These are phyloP conservation scores for Lagothrix lagotricha DNA, from an alignment of 2,797 vertebrate genomes.

Conservation along the genomic window DNA sequence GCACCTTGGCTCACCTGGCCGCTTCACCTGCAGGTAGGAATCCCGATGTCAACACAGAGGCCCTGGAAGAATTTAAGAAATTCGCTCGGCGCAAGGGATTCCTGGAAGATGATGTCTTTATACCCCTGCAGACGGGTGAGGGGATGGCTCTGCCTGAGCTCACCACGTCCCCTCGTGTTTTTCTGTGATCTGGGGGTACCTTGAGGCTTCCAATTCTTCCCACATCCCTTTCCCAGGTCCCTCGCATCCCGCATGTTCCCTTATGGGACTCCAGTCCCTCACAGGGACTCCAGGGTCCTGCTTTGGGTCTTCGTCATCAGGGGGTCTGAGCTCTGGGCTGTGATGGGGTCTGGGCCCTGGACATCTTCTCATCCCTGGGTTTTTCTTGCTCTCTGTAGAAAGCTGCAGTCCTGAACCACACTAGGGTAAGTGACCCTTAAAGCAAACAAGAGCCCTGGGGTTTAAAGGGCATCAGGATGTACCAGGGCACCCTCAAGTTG, in stretches of 20 bases:
- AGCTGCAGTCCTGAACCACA: not conserved
- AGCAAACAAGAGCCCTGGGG: not conserved
- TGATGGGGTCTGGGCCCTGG: not conserved
- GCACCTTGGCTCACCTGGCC: not conserved
- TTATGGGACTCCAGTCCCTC: not conserved
- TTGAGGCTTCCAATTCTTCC: too few species aligned
- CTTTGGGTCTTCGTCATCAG: rapidly evolving
- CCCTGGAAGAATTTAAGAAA: conserved; percentile 14
- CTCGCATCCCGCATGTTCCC: rapidly evolving
- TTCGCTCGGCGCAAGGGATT: not conserved
- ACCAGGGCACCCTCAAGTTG: not conserved
- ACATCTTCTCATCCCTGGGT: not conserved
- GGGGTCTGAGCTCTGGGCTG: not conserved
- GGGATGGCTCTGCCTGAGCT: rapidly evolving
- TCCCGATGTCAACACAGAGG: rapidly evolving
- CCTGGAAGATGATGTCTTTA: rapidly evolving
- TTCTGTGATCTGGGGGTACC: not conserved
- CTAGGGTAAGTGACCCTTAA: not conserved
- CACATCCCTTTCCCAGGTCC: not conserved
- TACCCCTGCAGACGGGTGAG: not conserved
- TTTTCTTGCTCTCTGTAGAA: conserved; percentile 8
- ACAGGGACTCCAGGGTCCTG: not conserved
- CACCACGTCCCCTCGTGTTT: not conserved
- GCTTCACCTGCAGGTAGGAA: not conserved
- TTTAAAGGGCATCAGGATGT: not conserved